phyloP scores from a whole-genome alignment of 2,888 invertebrate genomes.

The Scaptodrosophila latifasciaeformis region DNA sequence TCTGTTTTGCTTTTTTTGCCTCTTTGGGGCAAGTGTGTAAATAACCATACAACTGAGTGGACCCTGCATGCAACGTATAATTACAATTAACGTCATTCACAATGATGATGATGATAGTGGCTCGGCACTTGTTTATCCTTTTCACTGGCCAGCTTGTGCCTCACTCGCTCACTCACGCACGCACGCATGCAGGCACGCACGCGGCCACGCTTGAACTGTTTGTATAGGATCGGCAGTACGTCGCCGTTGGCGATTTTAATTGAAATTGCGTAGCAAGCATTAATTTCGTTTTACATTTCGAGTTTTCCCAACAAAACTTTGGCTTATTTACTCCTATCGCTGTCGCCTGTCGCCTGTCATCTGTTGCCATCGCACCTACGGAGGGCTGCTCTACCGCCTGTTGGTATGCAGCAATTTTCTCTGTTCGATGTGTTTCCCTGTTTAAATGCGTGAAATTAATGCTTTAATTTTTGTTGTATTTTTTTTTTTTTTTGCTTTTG shows the following conservation, averaged over 20 bases:
- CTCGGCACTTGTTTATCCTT: background rate
- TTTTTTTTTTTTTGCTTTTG: too few relatives aligned
- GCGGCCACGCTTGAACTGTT: too few relatives aligned
- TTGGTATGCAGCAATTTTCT: slow-evolving; percentile 26
- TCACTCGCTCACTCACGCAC: background rate
- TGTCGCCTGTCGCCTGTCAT: background rate
- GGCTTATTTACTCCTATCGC: slow-evolving; percentile 5
- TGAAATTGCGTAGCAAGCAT: slow-evolving; percentile 37
- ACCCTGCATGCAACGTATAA: slow-evolving; percentile 20
- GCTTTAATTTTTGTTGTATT: slow-evolving; percentile 7
- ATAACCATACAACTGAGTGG: background rate
- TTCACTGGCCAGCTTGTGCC: background rate
- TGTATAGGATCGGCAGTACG: background rate
- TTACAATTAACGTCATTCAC: slow-evolving; percentile 31
- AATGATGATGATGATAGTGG: slow-evolving; percentile 1
- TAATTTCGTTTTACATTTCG: slow-evolving; percentile 37
- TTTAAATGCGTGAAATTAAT: slow-evolving; percentile 14
- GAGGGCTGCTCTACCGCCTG: slow-evolving; percentile 5
- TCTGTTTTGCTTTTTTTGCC: background rate
- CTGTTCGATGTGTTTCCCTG: background rate
- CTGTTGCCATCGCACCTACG: background rate
- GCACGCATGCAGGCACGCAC: too few relatives aligned
- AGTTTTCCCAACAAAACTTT: slow-evolving; percentile 17
- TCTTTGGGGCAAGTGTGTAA: background rate
- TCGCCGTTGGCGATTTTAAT: slow-evolving; percentile 30